Evolutionary conservation across 2,797 vertebrate species (phyloP), one percentile per base, ranked within the genome.

Genomic region (Tarsius wallacei): DNA sequence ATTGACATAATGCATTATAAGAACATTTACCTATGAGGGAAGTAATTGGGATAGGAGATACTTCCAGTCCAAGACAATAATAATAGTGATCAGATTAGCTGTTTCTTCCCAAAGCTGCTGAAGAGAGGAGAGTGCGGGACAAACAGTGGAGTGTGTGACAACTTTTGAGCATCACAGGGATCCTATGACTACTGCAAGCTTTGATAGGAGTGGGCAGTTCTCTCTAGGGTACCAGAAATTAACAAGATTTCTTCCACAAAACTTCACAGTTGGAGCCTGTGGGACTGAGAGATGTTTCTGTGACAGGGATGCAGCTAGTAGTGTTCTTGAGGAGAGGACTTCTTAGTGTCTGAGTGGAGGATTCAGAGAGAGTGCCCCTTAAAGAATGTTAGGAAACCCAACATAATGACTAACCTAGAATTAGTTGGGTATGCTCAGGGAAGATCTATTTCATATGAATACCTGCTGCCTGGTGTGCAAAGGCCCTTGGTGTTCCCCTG

Each of bases 1-100:
- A 85, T 73, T 93, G 88, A 28, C 77, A 68, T 85, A 93, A 88
- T 91, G 47, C 5, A 57, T 77, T 64, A 70, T 92, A 95, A 77
- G 21, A 86, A 81, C 22, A 3, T 94, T 81, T 83, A 84, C n/a
- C 49, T 11, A 61, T 55, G 21, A 82, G 28, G 55, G 66, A 85
- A 96, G 77, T 94, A 88, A 82, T 88, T 28, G 28, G 49, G 36
- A 81, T 80, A 90, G 51, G 16, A 6, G 21, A 78, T 26, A 57
- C 31, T 87, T n/a, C 17, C 49, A 49, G 55, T n/a, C 85, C 85
- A 90, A 47, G n/a, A 47, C 42, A 53, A 80, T 70, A 85, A 74
- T 85, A 47, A 47, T 71, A 22, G 59, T 57, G 71, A 66, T 87
- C n/a, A 90, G 71, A 81, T 93, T 93, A 51, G 87, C 21, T 77